Evolutionary conservation across 2,797 vertebrate species (phyloP).

Genomic region (Poeciliopsis presidionis): DNA sequence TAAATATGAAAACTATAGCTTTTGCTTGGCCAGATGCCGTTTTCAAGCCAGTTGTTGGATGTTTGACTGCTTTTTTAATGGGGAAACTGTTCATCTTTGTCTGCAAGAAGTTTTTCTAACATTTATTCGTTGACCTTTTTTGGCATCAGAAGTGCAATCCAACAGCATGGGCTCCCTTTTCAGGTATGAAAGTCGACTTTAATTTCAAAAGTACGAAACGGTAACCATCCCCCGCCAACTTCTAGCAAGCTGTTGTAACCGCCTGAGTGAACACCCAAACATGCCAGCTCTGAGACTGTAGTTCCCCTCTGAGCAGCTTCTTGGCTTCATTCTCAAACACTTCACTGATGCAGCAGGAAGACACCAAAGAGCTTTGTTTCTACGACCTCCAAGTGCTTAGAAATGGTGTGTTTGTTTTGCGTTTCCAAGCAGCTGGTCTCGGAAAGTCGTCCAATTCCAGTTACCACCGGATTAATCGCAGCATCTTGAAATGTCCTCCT

Average conservation of each 20-base stretch:
- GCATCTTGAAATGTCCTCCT: not conserved
- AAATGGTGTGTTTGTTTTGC: not conserved
- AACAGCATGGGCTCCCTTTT: not conserved
- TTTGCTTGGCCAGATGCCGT: slow-evolving; percentile 24
- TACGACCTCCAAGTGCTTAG: not conserved
- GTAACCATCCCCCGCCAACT: not conserved
- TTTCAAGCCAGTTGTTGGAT: slow-evolving; percentile 41
- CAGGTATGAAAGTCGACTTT: not conserved
- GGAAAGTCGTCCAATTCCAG: not conserved
- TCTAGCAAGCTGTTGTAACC: not conserved
- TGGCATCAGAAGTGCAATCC: too few relatives aligned
- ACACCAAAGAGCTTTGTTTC: not conserved
- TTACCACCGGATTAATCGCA: not conserved
- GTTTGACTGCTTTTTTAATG: slow-evolving; percentile 13
- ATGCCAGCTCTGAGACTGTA: not conserved
- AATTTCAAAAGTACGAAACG: not conserved
- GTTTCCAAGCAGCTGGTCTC: not conserved
- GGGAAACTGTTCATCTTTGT: not conserved
- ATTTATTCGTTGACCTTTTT: not conserved
- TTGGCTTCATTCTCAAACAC: not conserved
- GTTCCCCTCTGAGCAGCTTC: not conserved
- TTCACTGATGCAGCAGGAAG: not conserved
- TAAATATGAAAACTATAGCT: slow-evolving; percentile 79
- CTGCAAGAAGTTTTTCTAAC: not conserved
- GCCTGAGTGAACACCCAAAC: not conserved